Conservation (phyloP, 2,888 invertebrate genomes). For the Flabesymbios commensalis region DNA sequence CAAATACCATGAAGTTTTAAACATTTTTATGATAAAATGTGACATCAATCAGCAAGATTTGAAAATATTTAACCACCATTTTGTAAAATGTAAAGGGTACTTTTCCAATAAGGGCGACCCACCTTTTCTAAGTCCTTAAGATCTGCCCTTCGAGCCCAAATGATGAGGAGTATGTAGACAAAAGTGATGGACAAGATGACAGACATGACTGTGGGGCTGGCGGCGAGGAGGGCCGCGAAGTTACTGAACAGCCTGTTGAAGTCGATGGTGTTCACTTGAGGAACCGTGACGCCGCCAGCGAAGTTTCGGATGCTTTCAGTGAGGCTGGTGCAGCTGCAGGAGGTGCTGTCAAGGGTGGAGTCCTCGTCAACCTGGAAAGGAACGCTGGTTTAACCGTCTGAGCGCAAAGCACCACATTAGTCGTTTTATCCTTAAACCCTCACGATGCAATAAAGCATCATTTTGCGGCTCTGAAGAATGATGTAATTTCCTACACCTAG, state of each 20-base stretch:
- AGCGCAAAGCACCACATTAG: no score
- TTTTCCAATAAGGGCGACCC: no score
- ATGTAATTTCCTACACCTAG: no score
- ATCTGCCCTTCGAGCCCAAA: conserved; percentile 52
- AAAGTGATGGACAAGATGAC: conserved; percentile 43
- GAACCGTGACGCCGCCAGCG: conserved; percentile 18
- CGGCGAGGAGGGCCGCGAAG: conserved; percentile 49
- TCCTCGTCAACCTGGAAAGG: neutral
- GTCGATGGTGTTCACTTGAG: conserved; percentile 55
- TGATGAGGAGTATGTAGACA: conserved; percentile 41
- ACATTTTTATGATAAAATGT: no score
- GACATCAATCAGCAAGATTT: no score
- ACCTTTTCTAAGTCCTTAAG: conserved; percentile 41
- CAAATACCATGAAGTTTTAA: no score
- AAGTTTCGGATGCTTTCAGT: conserved; percentile 11
- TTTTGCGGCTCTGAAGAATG: no score
- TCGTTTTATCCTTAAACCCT: no score
- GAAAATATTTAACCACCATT: no score
- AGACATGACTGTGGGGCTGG: conserved; percentile 56
- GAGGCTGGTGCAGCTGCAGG: conserved; percentile 14
- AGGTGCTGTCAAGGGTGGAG: conserved; percentile 1
- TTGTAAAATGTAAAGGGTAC: no score
- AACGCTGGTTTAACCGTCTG: neutral
- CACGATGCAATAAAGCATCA: no score
- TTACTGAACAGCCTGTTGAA: conserved; percentile 59